Conservation (phyloP, 2,888 invertebrate species). For the Acrobasis consociella region DNA sequence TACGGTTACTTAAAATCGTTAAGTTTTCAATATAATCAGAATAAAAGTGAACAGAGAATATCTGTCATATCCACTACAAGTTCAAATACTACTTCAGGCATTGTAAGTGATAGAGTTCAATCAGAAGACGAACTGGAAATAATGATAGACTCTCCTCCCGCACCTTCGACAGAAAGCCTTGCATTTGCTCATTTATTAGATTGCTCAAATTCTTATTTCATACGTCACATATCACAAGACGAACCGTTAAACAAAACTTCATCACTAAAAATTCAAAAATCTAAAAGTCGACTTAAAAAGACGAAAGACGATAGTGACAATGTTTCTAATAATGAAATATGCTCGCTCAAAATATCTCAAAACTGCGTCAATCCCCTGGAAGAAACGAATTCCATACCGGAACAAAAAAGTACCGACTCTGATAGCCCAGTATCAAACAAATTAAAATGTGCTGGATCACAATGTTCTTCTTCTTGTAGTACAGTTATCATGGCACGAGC, state of each 20-base stretch:
- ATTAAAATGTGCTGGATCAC: conserved; percentile 87
- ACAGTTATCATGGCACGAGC: conserved; percentile 89
- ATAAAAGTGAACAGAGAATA: conserved; percentile 90
- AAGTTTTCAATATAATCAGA: conserved; percentile 83
- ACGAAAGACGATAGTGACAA: conserved; percentile 59
- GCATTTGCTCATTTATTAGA: conserved; percentile 90
- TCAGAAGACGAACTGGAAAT: conserved; percentile 97
- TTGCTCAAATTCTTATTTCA: conserved; percentile 77
- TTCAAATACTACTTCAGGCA: conserved; percentile 98
- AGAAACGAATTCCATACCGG: conserved; percentile 64
- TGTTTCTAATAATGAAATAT: conserved; percentile 45
- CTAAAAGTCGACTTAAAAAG: conserved; percentile 58
- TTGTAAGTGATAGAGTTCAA: conserved; percentile 97
- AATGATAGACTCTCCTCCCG: conserved; percentile 91
- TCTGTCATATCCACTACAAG: conserved; percentile 96
- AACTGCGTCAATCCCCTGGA: conserved; percentile 53
- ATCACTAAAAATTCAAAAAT: conserved; percentile 64
- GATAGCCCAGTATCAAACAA: conserved; percentile 83
- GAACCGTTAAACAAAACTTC: conserved; percentile 62
- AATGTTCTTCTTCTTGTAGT: conserved; percentile 93
- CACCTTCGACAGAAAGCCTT: conserved; percentile 93
- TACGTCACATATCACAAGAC: conserved; percentile 59
- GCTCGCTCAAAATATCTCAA: conserved; percentile 46
- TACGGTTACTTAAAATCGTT: conserved; percentile 87
- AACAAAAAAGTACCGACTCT: conserved; percentile 72